Evolutionary conservation across 2,113 vertebrate genomes (phyloP), one percentile per base, ranked within the genome.

Genomic region (Ramphastos sulfuratus): DNA sequence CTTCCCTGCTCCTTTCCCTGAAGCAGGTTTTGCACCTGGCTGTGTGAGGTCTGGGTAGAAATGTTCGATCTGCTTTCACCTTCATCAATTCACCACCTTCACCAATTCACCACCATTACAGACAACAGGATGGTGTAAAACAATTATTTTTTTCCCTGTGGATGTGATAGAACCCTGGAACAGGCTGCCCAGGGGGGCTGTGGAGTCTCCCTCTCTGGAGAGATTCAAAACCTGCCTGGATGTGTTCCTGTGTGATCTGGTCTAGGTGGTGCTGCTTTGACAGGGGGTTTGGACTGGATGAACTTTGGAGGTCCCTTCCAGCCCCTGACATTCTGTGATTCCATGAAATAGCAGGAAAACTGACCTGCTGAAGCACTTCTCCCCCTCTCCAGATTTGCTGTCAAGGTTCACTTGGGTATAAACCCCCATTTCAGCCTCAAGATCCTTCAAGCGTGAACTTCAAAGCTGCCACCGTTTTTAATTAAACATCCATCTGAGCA

Each of bases 401-500:
- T 75, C 79, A 50, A 87, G 67, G 87, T 88, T 89, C 44, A 65
- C 93, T 79, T 76, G 86, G 55, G 86, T 85, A 92, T 37, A 90
- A 80, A 90, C 85, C 77, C 95, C 85, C 72, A 87, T 70, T 85
- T 88, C 67, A 95, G 44, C 59, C 71, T 79, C 86, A 35, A 44
- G 71, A 90, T 79, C 88, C 88, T 59, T 91, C 79, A 89, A 85
- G 91, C 67, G 9, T 86, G 84, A 95, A 95, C 64, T 74, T 95
- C 86, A 77, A 87, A 86, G 81, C 91, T 94, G 91, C 78, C 90
- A 70, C 71, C 79, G 58, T 79, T 91, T 95, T 87, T 96, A 91
- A 95, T 92, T 94, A 94, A 95, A 85, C 93, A 85, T 83, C 65
- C 89, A 96, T 89, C 80, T 92, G 86, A 94, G 91, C 91, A 94